Base-by-base conservation (phyloP, 2,888 invertebrate species). In the Rhabditoides inermis region DNA sequence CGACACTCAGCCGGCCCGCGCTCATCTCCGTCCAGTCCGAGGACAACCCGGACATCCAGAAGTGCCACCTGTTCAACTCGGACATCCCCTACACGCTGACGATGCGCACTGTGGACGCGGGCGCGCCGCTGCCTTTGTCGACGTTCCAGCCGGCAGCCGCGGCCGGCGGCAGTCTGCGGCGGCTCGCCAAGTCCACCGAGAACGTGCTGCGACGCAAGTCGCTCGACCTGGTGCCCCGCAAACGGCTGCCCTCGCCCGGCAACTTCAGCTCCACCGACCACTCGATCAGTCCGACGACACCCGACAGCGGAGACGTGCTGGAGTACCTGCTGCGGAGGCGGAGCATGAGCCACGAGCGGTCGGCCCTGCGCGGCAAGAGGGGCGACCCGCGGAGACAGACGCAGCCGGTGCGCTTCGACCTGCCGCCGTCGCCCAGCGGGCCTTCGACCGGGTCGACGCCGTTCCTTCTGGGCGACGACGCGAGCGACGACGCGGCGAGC, bases 301-400 rank as follows among this genome's bases (percentile, higher is more conserved):
- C 71, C 2, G 73, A 73, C 2, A 40, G 47, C 26, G 64, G 67
- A 36, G 72, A 73, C 48, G 66, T 75, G 15, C 46, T 73, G 4
- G 75, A 75, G 30, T 74, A 74, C 40, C 50, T 73, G 0, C 49
- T 67, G 15, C 45, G 71, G n/a, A 45, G 66, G 15, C 51, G 72
- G 12, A 67, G 69, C 5, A 48, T 69, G 47, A 62, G 69, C 32
- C 65, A 66, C 3, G 74, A 74, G 28, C 54, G 69, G 22, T 49
- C 55, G 5, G 53, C 61, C n/a, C 40, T 56, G 6, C 55, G 58
- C 32, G 49, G 53, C 2, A 58, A 56, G 36, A 49, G 77, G 68
- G 53, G 77, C 72, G 63, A 79, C 76, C 64, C 77, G 70, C 18
- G 79, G 76, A 58, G 71, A 61, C 51, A 68, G 73, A 55, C 77